These are phyloP conservation scores for Scyliorhinus canicula DNA, from an alignment of 2,797 vertebrate species.

Conservation along the genomic window DNA sequence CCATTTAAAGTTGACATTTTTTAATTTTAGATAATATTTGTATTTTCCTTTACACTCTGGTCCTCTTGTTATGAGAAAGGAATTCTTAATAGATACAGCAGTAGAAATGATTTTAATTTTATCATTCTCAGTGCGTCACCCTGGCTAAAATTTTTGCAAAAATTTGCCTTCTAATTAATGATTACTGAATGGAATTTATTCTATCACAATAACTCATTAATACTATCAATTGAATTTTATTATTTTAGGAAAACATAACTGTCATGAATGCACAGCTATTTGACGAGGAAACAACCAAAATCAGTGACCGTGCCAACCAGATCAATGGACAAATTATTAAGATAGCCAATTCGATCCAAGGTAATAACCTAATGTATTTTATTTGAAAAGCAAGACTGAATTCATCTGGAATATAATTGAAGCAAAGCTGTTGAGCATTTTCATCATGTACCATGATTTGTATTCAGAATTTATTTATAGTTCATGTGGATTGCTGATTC, in stretches of 20 bases:
- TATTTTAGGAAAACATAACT: constrained; percentile 65
- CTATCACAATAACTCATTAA: background rate
- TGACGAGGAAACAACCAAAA: constrained; percentile 65
- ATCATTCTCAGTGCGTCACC: background rate
- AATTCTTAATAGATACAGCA: background rate
- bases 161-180: background rate
- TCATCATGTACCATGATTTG: background rate
- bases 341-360: constrained; percentile 73
- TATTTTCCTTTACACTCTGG: background rate
- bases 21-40: background rate
- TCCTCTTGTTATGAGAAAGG: background rate
- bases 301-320: constrained; percentile 64
- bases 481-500: background rate
- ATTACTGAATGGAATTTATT: background rate
- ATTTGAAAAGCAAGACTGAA: background rate
- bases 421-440: background rate
- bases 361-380: constrained; percentile 54
- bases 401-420: background rate
- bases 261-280: constrained; percentile 57
- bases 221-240: constrained; percentile 42
- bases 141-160: background rate
- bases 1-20: background rate
- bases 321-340: constrained; percentile 66
- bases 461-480: background rate
- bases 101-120: background rate